Base-by-base conservation (phyloP, 2,888 invertebrate genomes). In the Caenorhabditis panamensis region DNA sequence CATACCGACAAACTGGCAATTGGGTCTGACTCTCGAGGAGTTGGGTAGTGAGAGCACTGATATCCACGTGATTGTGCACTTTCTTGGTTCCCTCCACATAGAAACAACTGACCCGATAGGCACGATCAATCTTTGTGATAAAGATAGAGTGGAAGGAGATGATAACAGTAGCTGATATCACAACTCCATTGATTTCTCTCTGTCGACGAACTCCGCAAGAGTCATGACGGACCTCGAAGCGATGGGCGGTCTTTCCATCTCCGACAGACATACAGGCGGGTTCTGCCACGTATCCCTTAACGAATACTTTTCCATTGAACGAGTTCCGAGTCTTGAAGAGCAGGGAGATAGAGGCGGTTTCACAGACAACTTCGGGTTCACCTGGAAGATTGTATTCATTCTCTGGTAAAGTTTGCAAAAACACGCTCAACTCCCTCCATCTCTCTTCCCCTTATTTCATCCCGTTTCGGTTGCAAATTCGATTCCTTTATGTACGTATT, bases 141-240 rank as follows among this genome's bases (percentile, higher is more conserved):
- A 90, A 90, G 28, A 90, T 89, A 64, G 89, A 86, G 66, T 89
- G 89, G 75, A 89, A 89, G 3, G 88, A 88, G 51, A 89, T 86
- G 67, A 90, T 87, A 5, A 90, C 86, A 36, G 89, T 89, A 0
- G 89, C 83, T 20, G 87, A 82, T 24, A 90, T 85, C 53, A 88
- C 86, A 13, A 90, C 87, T 67, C 90, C 89, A 71, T 86, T 89
- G 44, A 81, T 68, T 49, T 90, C 89, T 63, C 90, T 63, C 51
- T 87, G 86, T 54, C 90, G 79, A 16, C 89, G 53, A 24, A 90
- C 82, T 54, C 90, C 90, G 71, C 90, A 90, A 4, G 84, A 84
- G 36, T 89, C 89, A 62, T 90, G 90, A 22, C 84, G 80, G 26
- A 90, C 85, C 22, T 83, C 79, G 72, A 90, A 90, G 5, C 83